Evolutionary conservation across 2,113 vertebrate genomes (phyloP), one percentile per base, ranked within the genome.

Genomic region (Typhlomys cinereus): DNA sequence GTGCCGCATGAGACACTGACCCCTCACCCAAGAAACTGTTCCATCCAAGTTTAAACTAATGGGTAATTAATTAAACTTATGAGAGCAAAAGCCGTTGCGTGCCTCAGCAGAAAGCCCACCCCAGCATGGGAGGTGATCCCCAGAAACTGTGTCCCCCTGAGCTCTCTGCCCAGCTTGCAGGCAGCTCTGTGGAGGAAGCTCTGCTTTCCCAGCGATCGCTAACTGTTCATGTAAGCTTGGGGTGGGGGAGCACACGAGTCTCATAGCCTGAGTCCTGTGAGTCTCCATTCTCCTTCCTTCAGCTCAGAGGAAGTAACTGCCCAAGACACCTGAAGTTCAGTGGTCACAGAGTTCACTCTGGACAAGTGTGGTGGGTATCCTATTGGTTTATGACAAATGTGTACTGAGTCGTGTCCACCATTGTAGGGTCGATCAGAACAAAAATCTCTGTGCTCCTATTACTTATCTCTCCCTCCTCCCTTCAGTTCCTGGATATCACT

Each of bases 401-500:
- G 1, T n/a, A 27, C 13, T 76, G 59, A 74, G 36, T 31, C 31
- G 27, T 1, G 27, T 3, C 48, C 36, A 34, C 62, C 62, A 2
- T 12, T 17, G 13, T 7, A 36, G 62, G n/a, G n/a, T n/a, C n/a
- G n/a, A n/a, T n/a, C n/a, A n/a, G n/a, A 15, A 59, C 29, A 25
- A 27, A 41, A 71, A 18, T 27, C 5, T 48, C 20, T 31, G 11
- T 29, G 17, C 31, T 54, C 71, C 10, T 27, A 44, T 34, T 10
- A 5, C 8, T 36, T 21, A 25, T 34, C 11, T 3, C 7, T 66
- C 11, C 44, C 1, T 3, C 14, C 21, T 3, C 14, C 21, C 9
- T 54, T 15, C 14, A 17, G 11, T 46, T 39, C n/a, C 18, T 31
- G 20, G 23, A 64, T 59, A 44, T 31, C 54, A 13, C 20, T 7